Evolutionary conservation across 1,140 invertebrate genomes (phyloP), one percentile per base, ranked within the genome.

Genomic region (Saccostrea echinata): DNA sequence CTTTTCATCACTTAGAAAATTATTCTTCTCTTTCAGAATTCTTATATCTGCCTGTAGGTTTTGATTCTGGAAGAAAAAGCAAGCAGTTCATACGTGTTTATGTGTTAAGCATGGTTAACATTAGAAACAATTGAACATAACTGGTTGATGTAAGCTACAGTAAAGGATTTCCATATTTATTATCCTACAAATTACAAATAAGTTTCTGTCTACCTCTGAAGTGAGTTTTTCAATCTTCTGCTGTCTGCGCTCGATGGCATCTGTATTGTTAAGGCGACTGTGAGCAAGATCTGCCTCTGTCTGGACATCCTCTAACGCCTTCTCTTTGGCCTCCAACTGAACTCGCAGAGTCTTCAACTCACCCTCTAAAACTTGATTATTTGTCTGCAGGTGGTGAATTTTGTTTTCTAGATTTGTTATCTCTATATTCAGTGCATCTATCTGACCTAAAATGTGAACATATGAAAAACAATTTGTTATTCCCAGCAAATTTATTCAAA

Each of bases 351-450:
- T 94, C 71, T 93, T 92, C 51, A 94, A 87, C 85, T 95, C 94
- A 9, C 93, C 95, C 94, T 96, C 96, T 52, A 98, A 95, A 90
- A 97, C 96, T 93, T 98, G 97, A 92, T 98, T 98, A 93, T 98
- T 97, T 91, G 97, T 96, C 89, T 97, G 97, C 90, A 97, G 96
- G 0, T 97, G 91, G 53, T 86, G 80, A 1, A 91, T 53, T 33
- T 92, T 85, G 53, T 89, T 84, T 68, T 92, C 91, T n/a, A 93
- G 64, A 12, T 86, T 90, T n/a, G 87, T 86, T 12, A 92, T 71
- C 71, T 93, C 89, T 12, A 76, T 86, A 1, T 84, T 83, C 16
- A 93, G 51, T 3, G 71, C 27, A 16, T 93, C 91, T 83, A 91
- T 80, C 21, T 92, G 86, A 16, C 64, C 92, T 92, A 86, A 33